phyloP scores from a whole-genome alignment of 2,797 vertebrate genomes.

The Acipenser transmontanus region DNA sequence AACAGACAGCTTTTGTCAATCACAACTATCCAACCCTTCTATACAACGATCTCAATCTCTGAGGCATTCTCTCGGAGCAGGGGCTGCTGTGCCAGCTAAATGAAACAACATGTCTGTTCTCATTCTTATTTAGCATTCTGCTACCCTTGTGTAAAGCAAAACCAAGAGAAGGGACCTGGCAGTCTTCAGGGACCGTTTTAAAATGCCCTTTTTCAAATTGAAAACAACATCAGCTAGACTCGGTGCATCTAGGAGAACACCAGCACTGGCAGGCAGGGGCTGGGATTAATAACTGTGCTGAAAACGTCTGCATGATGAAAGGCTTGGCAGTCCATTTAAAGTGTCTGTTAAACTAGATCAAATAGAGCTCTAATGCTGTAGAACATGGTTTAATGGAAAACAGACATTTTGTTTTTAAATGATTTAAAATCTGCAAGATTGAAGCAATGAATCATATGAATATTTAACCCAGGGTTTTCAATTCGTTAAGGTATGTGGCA shows the following conservation, averaged over 20 bases:
- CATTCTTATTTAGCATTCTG: not conserved
- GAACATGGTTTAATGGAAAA: slow-evolving; percentile 32
- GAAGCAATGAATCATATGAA: no score
- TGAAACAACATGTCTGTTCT: not conserved
- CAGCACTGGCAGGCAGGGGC: slow-evolving; percentile 15
- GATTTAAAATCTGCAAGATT: slow-evolving; percentile 1
- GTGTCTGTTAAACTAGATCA: slow-evolving; percentile 29
- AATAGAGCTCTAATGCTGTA: slow-evolving; percentile 33
- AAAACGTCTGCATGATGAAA: slow-evolving; percentile 28
- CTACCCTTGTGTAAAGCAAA: slow-evolving; percentile 28
- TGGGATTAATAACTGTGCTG: slow-evolving; percentile 27
- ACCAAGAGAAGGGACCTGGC: slow-evolving; percentile 22
- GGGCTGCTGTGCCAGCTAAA: not conserved
- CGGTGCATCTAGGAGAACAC: slow-evolving; percentile 7
- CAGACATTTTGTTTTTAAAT: slow-evolving; percentile 25
- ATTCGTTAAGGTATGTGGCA: no score
- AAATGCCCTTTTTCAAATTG: slow-evolving; percentile 15
- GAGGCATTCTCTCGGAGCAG: not conserved
- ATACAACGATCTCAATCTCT: slow-evolving; percentile 4
- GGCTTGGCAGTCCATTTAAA: slow-evolving; percentile 33
- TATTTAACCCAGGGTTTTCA: no score
- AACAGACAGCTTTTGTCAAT: no score
- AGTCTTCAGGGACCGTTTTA: slow-evolving; percentile 15
- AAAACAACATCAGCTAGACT: slow-evolving; percentile 6
- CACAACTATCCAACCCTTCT: no score